Evolutionary conservation across 2,888 invertebrate species (phyloP).

Genomic region (Sarcophaga subvicina): DNA sequence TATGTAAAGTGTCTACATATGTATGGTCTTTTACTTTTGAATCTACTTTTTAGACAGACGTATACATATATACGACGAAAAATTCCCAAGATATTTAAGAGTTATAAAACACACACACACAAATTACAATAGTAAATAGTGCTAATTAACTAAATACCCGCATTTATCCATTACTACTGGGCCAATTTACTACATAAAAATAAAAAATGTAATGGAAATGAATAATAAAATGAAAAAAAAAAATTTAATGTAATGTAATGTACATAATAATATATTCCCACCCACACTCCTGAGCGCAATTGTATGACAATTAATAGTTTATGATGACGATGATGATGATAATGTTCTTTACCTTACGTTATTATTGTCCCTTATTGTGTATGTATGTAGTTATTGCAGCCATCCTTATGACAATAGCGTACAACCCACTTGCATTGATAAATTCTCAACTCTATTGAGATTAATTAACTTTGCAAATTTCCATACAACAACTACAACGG

Average conservation of each 20-base stretch:
- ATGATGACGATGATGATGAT: slow-evolving; percentile 47
- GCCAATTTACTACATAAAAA: slow-evolving; percentile 24
- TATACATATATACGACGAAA: not conserved
- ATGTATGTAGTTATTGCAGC: slow-evolving; percentile 5
- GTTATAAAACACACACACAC: slow-evolving; percentile 10
- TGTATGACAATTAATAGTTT: slow-evolving; percentile 50
- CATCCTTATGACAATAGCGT: slow-evolving; percentile 16
- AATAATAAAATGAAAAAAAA: slow-evolving; percentile 6
- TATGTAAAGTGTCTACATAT: no score
- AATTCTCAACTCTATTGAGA: slow-evolving; percentile 55
- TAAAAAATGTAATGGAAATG: no score
- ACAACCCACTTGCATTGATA: slow-evolving; percentile 37
- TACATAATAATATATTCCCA: not conserved
- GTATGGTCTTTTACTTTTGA: no score
- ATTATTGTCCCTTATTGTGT: slow-evolving; percentile 7
- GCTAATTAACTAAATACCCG: slow-evolving; percentile 61
- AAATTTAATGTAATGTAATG: not conserved
- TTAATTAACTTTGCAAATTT: slow-evolving; percentile 63
- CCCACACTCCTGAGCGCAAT: not conserved
- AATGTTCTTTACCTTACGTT: not conserved
- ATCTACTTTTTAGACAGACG: no score
- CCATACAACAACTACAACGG: slow-evolving; percentile 5
- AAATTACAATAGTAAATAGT: slow-evolving; percentile 27
- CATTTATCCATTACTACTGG: slow-evolving; percentile 50
- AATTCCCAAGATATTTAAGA: slow-evolving; percentile 49